Conservation (phyloP, 2,797 vertebrate genomes). For the Falco berigora region DNA sequence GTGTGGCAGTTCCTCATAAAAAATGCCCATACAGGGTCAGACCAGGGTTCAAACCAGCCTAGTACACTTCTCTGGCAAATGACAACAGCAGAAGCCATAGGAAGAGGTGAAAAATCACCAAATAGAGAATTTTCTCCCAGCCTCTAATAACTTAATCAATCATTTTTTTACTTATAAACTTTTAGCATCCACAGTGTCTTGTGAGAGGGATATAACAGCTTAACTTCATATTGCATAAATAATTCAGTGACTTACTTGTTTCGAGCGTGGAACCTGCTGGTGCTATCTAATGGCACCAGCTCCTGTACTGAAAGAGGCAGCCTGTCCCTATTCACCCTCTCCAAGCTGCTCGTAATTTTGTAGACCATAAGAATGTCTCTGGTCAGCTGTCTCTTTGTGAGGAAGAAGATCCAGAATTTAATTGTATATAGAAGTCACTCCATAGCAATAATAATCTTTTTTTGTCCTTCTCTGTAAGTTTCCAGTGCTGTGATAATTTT, state of each 20-base stretch:
- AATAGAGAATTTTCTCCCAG: background rate
- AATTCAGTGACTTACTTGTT: background rate
- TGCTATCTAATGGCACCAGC: background rate
- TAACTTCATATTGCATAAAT: background rate
- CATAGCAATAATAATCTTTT: background rate
- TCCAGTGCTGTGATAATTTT: background rate
- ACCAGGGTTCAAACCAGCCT: background rate
- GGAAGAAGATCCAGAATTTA: background rate
- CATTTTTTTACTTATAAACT: background rate
- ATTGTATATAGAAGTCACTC: background rate
- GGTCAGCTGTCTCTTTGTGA: background rate
- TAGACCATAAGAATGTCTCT: background rate
- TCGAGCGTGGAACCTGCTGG: background rate
- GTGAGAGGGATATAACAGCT: background rate
- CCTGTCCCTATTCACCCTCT: background rate
- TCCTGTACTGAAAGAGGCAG: accelerated
- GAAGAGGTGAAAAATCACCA: background rate
- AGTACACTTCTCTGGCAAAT: background rate
- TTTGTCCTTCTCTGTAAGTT: background rate
- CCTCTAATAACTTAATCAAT: background rate
- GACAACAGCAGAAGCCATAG: background rate
- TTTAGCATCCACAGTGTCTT: background rate
- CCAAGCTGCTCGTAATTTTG: background rate
- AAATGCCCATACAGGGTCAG: background rate
- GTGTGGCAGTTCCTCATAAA: background rate